Evolutionary conservation across 2,113 vertebrate species (phyloP).

Genomic region (Megaptera novaeangliae): DNA sequence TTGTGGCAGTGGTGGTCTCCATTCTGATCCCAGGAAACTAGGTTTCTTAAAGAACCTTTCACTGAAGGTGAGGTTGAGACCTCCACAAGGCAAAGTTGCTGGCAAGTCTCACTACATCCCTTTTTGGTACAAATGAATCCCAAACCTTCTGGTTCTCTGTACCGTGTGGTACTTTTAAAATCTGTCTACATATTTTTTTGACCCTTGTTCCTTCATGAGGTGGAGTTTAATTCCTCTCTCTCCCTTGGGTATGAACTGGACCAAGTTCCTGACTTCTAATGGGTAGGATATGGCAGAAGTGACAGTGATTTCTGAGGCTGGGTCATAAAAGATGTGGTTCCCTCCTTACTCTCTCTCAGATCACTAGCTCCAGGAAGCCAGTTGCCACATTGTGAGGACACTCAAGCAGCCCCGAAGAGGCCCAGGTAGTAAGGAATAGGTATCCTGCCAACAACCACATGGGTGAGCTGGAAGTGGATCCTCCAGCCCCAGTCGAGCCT

Average conservation of each 20-base stretch:
- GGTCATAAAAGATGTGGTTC: neutral
- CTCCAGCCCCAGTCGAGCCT: neutral
- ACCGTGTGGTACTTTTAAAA: neutral
- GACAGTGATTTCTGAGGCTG: neutral
- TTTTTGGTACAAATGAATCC: neutral
- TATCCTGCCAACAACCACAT: neutral
- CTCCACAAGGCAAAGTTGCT: neutral
- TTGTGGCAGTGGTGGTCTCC: neutral
- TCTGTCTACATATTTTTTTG: neutral
- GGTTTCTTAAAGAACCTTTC: neutral
- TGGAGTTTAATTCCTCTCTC: neutral
- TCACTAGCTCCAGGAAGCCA: neutral
- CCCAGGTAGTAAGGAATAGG: accelerated
- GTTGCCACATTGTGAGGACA: neutral
- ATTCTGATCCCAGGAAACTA: neutral
- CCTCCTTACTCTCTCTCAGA: neutral
- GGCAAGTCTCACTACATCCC: neutral
- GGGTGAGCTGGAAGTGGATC: neutral
- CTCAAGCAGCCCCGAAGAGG: neutral
- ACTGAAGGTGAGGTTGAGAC: neutral
- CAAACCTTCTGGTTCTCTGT: neutral
- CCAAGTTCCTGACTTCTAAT: neutral
- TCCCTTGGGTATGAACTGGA: neutral
- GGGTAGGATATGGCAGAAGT: neutral
- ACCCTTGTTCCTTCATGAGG: neutral